These are phyloP conservation scores for Hypsibius dujardini DNA, from an alignment of 1,140 invertebrate genomes.

Conservation along the genomic window DNA sequence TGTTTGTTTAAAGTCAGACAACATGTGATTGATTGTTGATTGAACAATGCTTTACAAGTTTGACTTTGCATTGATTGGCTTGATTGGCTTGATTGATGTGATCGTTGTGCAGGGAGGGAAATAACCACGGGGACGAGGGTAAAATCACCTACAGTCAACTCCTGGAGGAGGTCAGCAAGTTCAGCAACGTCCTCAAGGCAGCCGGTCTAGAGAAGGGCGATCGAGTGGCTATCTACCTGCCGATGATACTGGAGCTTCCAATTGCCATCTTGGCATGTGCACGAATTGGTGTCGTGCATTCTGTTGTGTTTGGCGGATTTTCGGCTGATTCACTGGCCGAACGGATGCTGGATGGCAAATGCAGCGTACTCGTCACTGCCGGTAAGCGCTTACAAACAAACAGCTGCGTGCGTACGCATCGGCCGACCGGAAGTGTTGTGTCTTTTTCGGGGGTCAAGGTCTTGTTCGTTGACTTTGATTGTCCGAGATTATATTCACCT, in stretches of 20 bases:
- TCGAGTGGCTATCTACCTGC: conserved; percentile 72
- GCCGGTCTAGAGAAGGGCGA: conserved; percentile 59
- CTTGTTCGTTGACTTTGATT: background rate
- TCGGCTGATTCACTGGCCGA: conserved; percentile 70
- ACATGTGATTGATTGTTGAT: no score
- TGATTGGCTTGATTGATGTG: conserved; percentile 10
- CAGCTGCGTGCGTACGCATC: no score
- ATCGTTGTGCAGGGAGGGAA: conserved; percentile 58
- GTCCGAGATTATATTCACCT: no score
- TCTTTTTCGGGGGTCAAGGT: conserved; percentile 17
- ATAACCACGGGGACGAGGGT: conserved; percentile 71
- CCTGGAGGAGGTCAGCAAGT: conserved; percentile 68
- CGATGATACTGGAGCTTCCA: conserved; percentile 65
- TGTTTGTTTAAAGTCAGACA: no score
- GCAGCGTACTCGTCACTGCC: conserved; percentile 61
- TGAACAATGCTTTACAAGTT: background rate
- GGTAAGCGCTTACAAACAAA: conserved; percentile 26
- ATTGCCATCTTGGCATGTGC: conserved; percentile 64
- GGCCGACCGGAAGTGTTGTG: no score
- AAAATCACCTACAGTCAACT: conserved; percentile 74
- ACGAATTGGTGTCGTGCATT: conserved; percentile 63
- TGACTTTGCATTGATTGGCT: background rate
- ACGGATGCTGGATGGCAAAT: conserved; percentile 68
- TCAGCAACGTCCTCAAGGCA: conserved; percentile 73
- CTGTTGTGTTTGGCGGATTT: conserved; percentile 72